Percentiles rank a stretch among this genome's conserved stretches.
Conservation (phyloP, 2,797 vertebrate species). For the Simalia tracyae region DNA sequence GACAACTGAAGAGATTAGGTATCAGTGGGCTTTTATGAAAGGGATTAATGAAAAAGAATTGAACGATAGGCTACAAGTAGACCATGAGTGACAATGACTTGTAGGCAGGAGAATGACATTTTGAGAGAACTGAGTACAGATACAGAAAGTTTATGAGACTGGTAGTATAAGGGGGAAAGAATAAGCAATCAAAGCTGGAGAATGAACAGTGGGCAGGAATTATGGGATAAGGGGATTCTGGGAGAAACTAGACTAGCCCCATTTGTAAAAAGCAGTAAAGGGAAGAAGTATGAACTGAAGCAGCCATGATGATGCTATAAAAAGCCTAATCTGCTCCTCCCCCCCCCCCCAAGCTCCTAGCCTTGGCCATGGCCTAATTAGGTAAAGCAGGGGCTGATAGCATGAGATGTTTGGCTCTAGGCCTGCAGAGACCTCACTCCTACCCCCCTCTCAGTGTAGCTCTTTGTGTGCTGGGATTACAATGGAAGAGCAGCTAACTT, state of each 20-base stretch:
- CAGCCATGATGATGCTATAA: slow-evolving; percentile 71
- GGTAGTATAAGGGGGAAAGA: not conserved
- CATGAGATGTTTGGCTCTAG: slow-evolving; percentile 65
- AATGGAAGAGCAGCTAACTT: slow-evolving; percentile 69
- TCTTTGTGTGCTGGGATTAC: slow-evolving; percentile 73
- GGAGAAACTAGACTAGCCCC: slow-evolving; percentile 23
- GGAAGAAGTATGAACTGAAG: slow-evolving; percentile 65
- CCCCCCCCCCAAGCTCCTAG: slow-evolving; percentile 60
- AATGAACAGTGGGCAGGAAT: not conserved
- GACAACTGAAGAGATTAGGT: not conserved
- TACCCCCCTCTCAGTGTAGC: slow-evolving; percentile 36
- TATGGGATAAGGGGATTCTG: not conserved
- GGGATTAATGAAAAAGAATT: not conserved
- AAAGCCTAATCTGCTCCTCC: slow-evolving; percentile 63
- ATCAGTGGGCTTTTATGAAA: not conserved
- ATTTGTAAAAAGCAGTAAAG: slow-evolving; percentile 29
- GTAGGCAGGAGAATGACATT: not conserved
- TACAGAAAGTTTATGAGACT: slow-evolving; percentile 26
- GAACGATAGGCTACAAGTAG: not conserved
- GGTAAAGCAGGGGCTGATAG: slow-evolving; percentile 65
- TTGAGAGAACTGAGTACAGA: not conserved
- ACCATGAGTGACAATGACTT: not conserved
- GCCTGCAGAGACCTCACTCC: slow-evolving; percentile 37
- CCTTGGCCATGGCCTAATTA: slow-evolving; percentile 70
- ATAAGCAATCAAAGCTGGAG: not conserved